Base-by-base conservation (phyloP, 2,888 invertebrate species). In the Choristoneura rosaceana region DNA sequence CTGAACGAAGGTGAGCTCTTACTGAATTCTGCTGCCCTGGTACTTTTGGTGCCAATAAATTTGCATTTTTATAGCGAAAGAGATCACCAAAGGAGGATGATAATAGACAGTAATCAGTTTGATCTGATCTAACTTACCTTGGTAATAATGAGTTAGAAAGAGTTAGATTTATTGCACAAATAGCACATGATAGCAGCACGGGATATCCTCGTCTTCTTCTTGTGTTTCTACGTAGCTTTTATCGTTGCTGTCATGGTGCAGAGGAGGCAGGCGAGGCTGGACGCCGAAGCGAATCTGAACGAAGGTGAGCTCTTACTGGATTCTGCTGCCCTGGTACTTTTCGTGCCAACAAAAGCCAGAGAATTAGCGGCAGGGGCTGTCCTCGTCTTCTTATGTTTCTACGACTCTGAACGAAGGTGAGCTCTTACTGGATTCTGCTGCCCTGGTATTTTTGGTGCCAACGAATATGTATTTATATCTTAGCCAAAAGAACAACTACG, bases 331-430 rank as follows among this genome's bases (percentile, higher is more conserved):
- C 43, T 43, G 43, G 43, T 43, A 43, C 10, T 43, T 10, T 10
- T 8, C 9, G 14, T 4, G 12, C 14, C 34, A 34, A 34, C 34
- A 34, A 34, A 34, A n/a, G n/a, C n/a, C n/a, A n/a, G 4, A 34
- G 75, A 90, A 73, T 87, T 91, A 45, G 94, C 91, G 0, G 92
- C 90, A 1, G 88, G 87, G 0, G 89, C 85, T 0, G 88, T 87
- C 0, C 76, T 93, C 0, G 90, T 92, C 82, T 93, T 93, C 80
- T 78, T 90, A 1, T 84, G 87, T 0, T 92, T 94, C 85, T 92
- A 93, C 76, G 7, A 74, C 71, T 43, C 50, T 73, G 4, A 80
- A 79, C 69, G 87, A 86, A 77, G 90, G 89, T 89, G 38, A 66
- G 50, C n/a, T 50, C 15, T 34, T 34, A 34, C 34, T 50, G 15